Base-by-base conservation (phyloP, 2,113 vertebrate species). In the Entomyzon cyanotis region DNA sequence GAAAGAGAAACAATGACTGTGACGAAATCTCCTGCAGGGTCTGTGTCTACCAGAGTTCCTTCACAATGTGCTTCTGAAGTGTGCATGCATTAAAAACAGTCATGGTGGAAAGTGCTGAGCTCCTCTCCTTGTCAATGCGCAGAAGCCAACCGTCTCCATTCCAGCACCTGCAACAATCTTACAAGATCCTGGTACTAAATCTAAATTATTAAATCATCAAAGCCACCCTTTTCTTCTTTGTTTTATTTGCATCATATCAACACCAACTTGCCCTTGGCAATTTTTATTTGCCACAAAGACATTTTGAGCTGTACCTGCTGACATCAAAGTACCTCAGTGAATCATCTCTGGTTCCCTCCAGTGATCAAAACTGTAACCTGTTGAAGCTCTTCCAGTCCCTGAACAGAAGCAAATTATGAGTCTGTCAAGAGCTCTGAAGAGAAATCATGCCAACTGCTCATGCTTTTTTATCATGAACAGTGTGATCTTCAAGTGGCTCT, bases 181-280 rank as follows among this genome's bases (percentile, higher is more conserved):
- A 41, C 11, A 58, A 27, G 56, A 84, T 52, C 17, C 44, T 56
- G 39, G 33, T 64, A 49, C 19, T 79, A 79, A 71, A 79, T 11
- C 11, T 75, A 73, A 85, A 83, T 90, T 86, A 90, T 63, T 90
- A 84, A 88, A 85, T 86, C 71, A 86, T 80, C 75, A 91, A 89
- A 94, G 37, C 22, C 52, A 53, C 11, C 11, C 18, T 70, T 84
- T 92, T 81, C 12, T 71, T 71, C 37, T 79, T 87, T 76, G n/a
- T 90, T 94, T 95, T 93, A 63, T 80, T 85, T 83, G 17, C 15
- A 74, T 84, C 65, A 31, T 79, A 49, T 62, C 81, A 92, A 64
- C 35, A 81, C 35, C 62, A 82, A 22, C 53, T 83, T 93, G 63
- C n/a, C 41, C 30, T 69, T 50, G 23, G 55, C 44, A 89, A 76